Percentiles rank a stretch among this genome's conserved stretches.
Conservation (phyloP, 2,888 invertebrate genomes). For the Drosophila fulvimacula region DNA sequence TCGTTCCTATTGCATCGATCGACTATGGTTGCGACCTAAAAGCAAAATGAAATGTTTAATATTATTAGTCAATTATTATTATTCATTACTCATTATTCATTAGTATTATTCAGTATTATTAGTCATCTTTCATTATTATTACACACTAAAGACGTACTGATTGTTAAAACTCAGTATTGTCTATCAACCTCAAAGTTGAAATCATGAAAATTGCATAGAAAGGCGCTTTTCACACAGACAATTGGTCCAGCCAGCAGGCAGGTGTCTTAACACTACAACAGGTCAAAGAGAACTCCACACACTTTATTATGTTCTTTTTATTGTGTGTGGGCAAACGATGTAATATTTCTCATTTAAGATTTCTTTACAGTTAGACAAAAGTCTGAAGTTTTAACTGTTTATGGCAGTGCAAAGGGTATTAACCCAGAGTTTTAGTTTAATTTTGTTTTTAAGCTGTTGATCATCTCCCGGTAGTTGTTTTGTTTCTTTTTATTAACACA, state of each 20-base stretch:
- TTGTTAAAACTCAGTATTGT: too few species aligned
- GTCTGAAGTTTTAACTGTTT: neutral
- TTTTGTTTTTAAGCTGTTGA: neutral
- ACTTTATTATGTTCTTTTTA: neutral
- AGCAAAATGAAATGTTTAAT: neutral
- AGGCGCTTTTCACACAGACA: neutral
- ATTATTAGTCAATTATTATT: neutral
- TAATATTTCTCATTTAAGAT: neutral
- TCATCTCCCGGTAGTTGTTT: neutral
- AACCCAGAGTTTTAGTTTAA: constrained; percentile 15
- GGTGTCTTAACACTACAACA: neutral
- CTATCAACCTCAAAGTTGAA: too few species aligned
- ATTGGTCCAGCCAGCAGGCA: neutral
- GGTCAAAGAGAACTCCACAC: neutral
- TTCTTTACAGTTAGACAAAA: constrained; percentile 13
- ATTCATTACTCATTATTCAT: neutral
- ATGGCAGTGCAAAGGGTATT: constrained; percentile 26
- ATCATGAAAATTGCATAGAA: too few species aligned
- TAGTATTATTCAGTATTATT: neutral
- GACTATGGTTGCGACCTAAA: constrained; percentile 14
- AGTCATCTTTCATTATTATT: neutral
- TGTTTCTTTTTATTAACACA: constrained; percentile 24
- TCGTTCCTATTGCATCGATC: constrained; percentile 33
- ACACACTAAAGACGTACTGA: neutral
- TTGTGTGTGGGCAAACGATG: neutral